A percentile compares a stretch with the other conserved stretches of the same genome.
These are phyloP conservation scores for Yoshiicerus persimilis DNA, from an alignment of 1,140 invertebrate species.

Conservation along the genomic window DNA sequence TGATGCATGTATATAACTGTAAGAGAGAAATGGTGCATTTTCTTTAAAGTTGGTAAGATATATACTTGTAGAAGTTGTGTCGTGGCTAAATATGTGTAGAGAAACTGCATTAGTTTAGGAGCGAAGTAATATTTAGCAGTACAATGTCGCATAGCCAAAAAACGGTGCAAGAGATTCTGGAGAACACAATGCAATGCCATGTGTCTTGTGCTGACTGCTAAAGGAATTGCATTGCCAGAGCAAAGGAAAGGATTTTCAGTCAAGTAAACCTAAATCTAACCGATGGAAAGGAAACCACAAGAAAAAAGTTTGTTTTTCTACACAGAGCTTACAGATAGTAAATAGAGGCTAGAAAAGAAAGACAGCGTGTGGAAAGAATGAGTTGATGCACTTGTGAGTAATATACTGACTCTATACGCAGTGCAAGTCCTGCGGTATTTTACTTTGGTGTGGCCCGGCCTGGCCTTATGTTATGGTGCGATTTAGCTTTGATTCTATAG, in stretches of 20 bases:
- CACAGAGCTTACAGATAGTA: background rate
- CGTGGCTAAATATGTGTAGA: background rate
- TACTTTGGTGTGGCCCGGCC: background rate
- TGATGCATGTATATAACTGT: background rate
- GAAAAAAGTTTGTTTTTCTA: background rate
- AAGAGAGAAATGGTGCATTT: no score
- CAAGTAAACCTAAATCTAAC: background rate
- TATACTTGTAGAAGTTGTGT: background rate
- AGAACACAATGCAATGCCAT: background rate
- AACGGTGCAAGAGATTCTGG: background rate
- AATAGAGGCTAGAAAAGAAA: background rate
- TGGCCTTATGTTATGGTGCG: background rate
- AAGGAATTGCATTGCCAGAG: background rate
- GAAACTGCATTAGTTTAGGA: background rate
- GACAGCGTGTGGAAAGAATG: background rate
- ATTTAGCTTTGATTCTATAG: background rate
- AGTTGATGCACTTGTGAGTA: constrained; percentile 1
- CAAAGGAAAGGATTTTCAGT: background rate
- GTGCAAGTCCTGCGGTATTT: background rate
- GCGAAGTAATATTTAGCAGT: background rate
- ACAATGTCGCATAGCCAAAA: background rate
- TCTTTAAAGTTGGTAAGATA: background rate
- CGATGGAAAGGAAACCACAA: background rate
- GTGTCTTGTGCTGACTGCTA: background rate
- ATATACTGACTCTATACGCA: background rate